phyloP scores from a whole-genome alignment of 2,113 vertebrate species.

The Oceanites oceanicus region DNA sequence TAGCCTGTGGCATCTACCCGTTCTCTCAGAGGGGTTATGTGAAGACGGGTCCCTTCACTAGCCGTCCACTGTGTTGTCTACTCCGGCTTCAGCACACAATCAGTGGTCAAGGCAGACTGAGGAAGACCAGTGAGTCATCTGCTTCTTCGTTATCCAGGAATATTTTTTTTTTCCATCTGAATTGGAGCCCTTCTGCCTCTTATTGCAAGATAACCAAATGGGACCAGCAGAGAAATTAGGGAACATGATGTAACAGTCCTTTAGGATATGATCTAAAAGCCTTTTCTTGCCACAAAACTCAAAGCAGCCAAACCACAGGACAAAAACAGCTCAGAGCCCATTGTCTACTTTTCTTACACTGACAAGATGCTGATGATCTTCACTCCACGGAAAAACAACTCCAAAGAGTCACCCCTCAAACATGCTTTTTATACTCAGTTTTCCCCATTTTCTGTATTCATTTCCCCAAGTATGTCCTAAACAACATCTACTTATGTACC shows the following conservation, averaged over 20 bases:
- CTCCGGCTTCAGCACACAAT: not conserved
- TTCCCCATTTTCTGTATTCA: constrained; percentile 10
- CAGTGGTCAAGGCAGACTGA: not conserved
- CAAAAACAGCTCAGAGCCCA: constrained; percentile 58
- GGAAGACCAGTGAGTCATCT: not conserved
- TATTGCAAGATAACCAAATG: constrained; percentile 46
- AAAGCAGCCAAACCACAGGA: constrained; percentile 59
- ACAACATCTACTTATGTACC: constrained; percentile 13
- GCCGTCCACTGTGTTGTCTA: not conserved
- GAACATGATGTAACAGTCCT: constrained; percentile 62
- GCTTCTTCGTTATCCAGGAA: constrained; percentile 25
- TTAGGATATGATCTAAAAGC: constrained; percentile 53
- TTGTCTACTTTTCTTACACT: constrained; percentile 55
- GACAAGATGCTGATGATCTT: constrained; percentile 44
- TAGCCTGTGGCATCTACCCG: not conserved
- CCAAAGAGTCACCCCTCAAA: constrained; percentile 30
- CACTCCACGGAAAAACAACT: constrained; percentile 46
- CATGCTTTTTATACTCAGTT: not conserved
- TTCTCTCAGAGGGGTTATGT: not conserved
- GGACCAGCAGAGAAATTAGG: constrained; percentile 41
- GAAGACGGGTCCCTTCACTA: not conserved
- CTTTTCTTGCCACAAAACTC: constrained; percentile 36
- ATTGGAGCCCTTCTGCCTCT: not conserved
- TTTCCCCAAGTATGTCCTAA: not conserved
- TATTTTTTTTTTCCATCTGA: not conserved